These are phyloP conservation scores for Mesorhabditis sp. DNA, from an alignment of 2,888 invertebrate species.

Conservation along the genomic window DNA sequence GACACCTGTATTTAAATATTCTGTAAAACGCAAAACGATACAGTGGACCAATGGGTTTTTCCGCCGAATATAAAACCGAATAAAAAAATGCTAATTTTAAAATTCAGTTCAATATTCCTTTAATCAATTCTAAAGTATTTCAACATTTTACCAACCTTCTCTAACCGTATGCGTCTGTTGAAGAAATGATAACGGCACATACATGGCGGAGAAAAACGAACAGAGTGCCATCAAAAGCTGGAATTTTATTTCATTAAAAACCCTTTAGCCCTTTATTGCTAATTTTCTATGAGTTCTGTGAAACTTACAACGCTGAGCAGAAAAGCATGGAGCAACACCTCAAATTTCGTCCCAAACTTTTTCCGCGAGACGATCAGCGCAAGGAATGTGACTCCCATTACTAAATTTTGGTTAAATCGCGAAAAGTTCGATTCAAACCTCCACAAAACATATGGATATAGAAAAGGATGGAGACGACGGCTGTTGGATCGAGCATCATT, in stretches of 20 bases:
- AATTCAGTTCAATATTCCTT: too few species aligned
- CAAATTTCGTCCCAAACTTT: conserved; percentile 37
- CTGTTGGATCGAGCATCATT: conserved; percentile 22
- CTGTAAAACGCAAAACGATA: too few species aligned
- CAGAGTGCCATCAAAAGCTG: conserved; percentile 41
- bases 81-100: too few species aligned
- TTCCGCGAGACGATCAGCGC: conserved; percentile 28
- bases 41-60: too few species aligned
- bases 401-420: too few species aligned
- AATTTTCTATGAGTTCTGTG: background rate
- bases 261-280: too few species aligned
- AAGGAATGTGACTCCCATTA: conserved; percentile 27
- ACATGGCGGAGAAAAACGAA: conserved; percentile 36
- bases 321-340: conserved; percentile 38
- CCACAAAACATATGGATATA: conserved; percentile 34
- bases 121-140: too few species aligned
- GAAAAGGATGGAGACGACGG: conserved; percentile 34
- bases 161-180: conserved; percentile 31
- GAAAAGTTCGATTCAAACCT: background rate
- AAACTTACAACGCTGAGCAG: conserved; percentile 35
- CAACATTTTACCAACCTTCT: conserved; percentile 20
- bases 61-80: too few species aligned
- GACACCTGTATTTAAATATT: too few species aligned
- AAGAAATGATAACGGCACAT: conserved; percentile 35
- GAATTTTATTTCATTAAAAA: background rate